A percentile compares a stretch with the other conserved stretches of the same genome.
Evolutionary conservation across 2,113 vertebrate species (phyloP).

Genomic region (Sinocyclocheilus grahami): DNA sequence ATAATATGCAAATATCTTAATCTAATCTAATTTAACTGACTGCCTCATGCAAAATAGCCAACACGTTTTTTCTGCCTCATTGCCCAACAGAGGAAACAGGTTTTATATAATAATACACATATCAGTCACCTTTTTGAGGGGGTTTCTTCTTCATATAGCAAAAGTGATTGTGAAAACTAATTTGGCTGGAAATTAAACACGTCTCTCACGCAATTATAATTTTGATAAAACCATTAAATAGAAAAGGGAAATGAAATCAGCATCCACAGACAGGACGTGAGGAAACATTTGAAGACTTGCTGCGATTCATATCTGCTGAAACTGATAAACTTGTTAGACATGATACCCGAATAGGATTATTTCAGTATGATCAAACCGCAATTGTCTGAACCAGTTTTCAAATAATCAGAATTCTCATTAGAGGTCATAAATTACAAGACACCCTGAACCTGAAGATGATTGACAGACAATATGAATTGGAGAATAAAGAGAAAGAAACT

Average conservation of each 20-base stretch:
- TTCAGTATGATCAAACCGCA: not conserved
- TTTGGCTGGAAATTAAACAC: not conserved
- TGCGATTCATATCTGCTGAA: not conserved
- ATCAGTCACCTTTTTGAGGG: not conserved
- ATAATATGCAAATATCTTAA: slow-evolving; percentile 26
- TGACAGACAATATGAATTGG: not conserved
- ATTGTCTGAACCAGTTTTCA: not conserved
- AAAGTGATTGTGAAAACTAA: not conserved
- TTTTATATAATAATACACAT: not conserved
- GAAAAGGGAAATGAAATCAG: not conserved
- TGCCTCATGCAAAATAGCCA: not conserved
- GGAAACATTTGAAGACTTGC: not conserved
- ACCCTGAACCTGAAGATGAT: not conserved
- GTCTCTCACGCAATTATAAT: not conserved
- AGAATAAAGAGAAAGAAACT: not conserved
- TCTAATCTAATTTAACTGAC: slow-evolving; percentile 14
- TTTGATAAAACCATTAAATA: not conserved
- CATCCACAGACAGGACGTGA: not conserved
- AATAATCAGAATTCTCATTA: not conserved
- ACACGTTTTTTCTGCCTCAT: not conserved
- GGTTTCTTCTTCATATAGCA: not conserved
- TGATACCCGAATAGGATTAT: not conserved
- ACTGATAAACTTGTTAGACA: not conserved
- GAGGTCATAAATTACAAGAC: not conserved
- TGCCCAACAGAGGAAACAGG: not conserved